Evolutionary conservation across 1,140 invertebrate genomes (phyloP).

Genomic region (Zaprionus gabonicus): DNA sequence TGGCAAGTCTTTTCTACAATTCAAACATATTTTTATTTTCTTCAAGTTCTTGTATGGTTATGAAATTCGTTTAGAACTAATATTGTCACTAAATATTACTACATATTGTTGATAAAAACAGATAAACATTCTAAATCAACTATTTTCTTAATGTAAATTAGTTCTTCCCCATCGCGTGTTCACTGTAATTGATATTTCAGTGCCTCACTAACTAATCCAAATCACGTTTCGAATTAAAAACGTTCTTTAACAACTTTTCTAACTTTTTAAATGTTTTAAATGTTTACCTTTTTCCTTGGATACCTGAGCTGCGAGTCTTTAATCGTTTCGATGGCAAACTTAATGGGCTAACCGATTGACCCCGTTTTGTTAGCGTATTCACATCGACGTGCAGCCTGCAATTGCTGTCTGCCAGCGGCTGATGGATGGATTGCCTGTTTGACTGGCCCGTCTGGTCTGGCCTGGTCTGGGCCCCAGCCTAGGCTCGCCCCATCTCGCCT

Average conservation of each 20-base stretch:
- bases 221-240: neutral
- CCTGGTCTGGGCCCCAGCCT: slow-evolving; percentile 23
- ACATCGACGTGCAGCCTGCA: slow-evolving; percentile 66
- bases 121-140: too few species aligned
- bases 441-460: slow-evolving; percentile 56
- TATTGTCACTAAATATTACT: too few species aligned
- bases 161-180: too few species aligned
- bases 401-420: slow-evolving; percentile 76
- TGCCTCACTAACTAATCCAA: neutral
- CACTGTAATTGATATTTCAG: neutral
- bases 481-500: slow-evolving; percentile 24
- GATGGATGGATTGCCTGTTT: slow-evolving; percentile 81
- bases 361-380: slow-evolving; percentile 44
- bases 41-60: too few species aligned
- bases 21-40: too few species aligned
- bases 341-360: neutral
- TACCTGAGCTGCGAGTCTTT: neutral
- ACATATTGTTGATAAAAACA: too few species aligned
- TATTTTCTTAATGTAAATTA: too few species aligned
- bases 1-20: too few species aligned
- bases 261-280: neutral
- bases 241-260: neutral
- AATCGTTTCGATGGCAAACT: neutral
- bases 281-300: neutral
- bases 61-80: too few species aligned